Evolutionary conservation across 2,113 vertebrate species (phyloP), one percentile per base, ranked within the genome.

Genomic region (Carassius auratus): DNA sequence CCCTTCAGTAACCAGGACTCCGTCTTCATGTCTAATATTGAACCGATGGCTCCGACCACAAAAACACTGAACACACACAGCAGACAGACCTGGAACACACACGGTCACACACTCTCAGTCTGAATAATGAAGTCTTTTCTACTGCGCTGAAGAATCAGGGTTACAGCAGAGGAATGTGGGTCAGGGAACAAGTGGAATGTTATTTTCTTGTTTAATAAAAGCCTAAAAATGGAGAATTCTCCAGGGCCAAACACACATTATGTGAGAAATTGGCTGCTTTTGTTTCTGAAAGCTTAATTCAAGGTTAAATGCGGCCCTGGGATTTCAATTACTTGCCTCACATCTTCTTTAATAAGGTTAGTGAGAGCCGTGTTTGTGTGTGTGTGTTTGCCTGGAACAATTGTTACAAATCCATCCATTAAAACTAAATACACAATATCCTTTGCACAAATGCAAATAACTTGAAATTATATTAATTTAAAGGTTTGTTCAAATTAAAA

Each of bases 1-100:
- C 96, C 96, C 94, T 99, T 99, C 79, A 99, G 94, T 89, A 99
- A 92, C 97, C 98, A 99, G 10, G 97, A 98, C 91, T 99, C 97
- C 0, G 97, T 96, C 92, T 92, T 92, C 93, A 97, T 92, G 81
- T 97, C 93, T 33, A 96, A 23, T 5, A 98, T 36, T 6, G 94
- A 96, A 86, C 96, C 97, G 30, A 97, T 33, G 30, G 95, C 92
- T 89, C 98, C 96, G 84, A 97, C 81, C 36, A 95, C 84, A 0
- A 87, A 75, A 17, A 95, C 88, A 81, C 91, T 94, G 88, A 96
- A 92, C 12, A 93, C 7, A 84, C 96, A 88, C 91, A 97, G 92
- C 86, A 98, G 55, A 62, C 92, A 90, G 36, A 91, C 88, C 95
- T 95, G 87, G 0, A n/a, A 74, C 3, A 33, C 57, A 30, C 52